Percentiles rank a stretch among this genome's conserved stretches.
phyloP scores from a whole-genome alignment of 2,888 invertebrate species.

The Thymelicus sylvestris region DNA sequence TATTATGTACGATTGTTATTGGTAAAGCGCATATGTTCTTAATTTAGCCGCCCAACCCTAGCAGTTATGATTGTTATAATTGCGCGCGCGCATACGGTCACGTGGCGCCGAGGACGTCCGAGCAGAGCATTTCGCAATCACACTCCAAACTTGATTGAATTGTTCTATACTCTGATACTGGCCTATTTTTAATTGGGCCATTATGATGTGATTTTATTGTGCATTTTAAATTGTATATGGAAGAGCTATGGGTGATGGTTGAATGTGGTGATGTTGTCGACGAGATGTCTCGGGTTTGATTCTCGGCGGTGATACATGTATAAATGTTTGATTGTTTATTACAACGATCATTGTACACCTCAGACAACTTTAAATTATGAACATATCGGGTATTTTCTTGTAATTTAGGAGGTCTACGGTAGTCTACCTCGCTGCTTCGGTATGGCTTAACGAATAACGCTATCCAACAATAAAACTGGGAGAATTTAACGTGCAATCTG shows the following conservation, averaged over 20 bases:
- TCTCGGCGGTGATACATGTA: no score
- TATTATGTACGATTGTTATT: neutral
- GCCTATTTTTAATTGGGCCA: neutral
- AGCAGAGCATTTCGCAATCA: conserved; percentile 51
- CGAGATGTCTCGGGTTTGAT: no score
- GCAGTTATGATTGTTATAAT: conserved; percentile 57
- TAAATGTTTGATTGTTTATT: no score
- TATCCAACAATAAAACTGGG: no score
- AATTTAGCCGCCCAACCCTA: conserved; percentile 35
- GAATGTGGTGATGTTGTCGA: no score
- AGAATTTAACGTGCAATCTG: no score
- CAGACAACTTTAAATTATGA: no score
- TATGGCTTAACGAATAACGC: neutral
- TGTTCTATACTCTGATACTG: conserved; percentile 45
- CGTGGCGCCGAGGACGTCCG: conserved; percentile 60
- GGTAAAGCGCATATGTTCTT: conserved; percentile 11
- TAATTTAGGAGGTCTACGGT: no score
- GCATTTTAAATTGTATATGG: neutral
- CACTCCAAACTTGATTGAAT: conserved; percentile 52
- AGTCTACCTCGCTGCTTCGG: no score
- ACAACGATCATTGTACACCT: no score
- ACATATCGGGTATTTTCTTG: no score
- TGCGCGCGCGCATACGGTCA: conserved; percentile 56
- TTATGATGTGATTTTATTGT: neutral
- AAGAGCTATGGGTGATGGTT: no score